A percentile compares a stretch with the other conserved stretches of the same genome.
Evolutionary conservation across 1,140 invertebrate genomes (phyloP).

Genomic region (Aphelinus certus): DNA sequence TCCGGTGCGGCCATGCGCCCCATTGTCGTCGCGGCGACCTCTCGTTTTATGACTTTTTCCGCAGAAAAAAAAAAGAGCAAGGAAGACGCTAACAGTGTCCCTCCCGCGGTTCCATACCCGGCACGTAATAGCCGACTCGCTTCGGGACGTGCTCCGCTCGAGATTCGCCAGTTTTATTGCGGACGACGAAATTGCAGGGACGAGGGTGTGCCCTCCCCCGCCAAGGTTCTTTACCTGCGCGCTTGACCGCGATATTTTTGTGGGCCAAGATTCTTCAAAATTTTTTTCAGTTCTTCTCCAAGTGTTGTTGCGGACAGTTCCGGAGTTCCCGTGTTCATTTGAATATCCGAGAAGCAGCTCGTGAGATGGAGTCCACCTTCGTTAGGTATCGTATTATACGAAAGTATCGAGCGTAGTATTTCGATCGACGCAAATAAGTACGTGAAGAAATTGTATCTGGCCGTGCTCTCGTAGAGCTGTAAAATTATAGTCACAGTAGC

Average conservation of each 20-base stretch:
- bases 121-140: conserved; percentile 40
- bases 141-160: conserved; percentile 54
- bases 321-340: no score
- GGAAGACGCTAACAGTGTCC: conserved; percentile 52
- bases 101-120: conserved; percentile 36
- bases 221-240: conserved; percentile 19
- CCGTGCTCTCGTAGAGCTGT: no score
- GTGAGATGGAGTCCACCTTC: no score
- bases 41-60: conserved; percentile 57
- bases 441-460: no score
- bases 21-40: conserved; percentile 51
- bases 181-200: conserved; percentile 20
- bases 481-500: no score
- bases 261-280: neutral
- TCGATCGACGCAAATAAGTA: no score
- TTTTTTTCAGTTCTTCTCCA: neutral
- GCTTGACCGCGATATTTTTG: neutral
- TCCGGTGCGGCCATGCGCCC: conserved; percentile 46
- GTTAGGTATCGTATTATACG: no score
- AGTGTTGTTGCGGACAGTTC: no score
- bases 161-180: conserved; percentile 57
- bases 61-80: conserved; percentile 45
- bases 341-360: no score
- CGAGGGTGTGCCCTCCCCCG: conserved; percentile 5
- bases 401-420: no score